A percentile compares a stretch with the other conserved stretches of the same genome.
Evolutionary conservation across 2,888 invertebrate genomes (phyloP).

Genomic region (Oxycera nigricornis): DNA sequence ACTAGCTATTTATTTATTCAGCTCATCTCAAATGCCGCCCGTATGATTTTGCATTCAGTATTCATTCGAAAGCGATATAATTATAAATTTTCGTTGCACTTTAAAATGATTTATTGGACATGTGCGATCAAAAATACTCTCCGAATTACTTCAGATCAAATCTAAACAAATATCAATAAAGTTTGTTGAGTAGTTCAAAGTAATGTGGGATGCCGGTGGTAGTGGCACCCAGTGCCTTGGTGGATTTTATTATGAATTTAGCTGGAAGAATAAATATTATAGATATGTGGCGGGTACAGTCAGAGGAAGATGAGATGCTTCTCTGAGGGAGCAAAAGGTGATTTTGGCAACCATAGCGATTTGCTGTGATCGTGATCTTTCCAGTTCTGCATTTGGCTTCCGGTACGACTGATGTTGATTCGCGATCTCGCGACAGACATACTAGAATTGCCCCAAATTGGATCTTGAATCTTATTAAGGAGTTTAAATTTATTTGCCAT

Average conservation of each 20-base stretch:
- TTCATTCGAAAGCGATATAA: background rate
- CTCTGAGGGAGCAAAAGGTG: too few relatives aligned
- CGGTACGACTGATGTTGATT: too few relatives aligned
- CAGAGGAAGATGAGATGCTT: too few relatives aligned
- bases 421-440: too few relatives aligned
- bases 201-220: background rate
- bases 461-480: too few relatives aligned
- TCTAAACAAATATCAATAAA: slow-evolving; percentile 27
- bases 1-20: background rate
- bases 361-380: too few relatives aligned
- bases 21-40: background rate
- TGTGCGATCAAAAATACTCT: slow-evolving; percentile 15
- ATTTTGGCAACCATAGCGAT: too few relatives aligned
- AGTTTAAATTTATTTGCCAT: too few relatives aligned
- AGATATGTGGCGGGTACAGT: too few relatives aligned
- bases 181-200: slow-evolving; percentile 6
- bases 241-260: background rate
- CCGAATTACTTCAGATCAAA: slow-evolving; percentile 15
- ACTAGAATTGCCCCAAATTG: too few relatives aligned
- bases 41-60: background rate
- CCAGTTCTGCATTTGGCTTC: too few relatives aligned
- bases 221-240: background rate
- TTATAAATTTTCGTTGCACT: slow-evolving; percentile 12
- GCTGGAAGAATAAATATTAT: background rate
- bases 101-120: slow-evolving; percentile 24